Evolutionary conservation across 1,140 invertebrate genomes (phyloP), one percentile per base, ranked within the genome.

Genomic region (Chironomus striatipennis): DNA sequence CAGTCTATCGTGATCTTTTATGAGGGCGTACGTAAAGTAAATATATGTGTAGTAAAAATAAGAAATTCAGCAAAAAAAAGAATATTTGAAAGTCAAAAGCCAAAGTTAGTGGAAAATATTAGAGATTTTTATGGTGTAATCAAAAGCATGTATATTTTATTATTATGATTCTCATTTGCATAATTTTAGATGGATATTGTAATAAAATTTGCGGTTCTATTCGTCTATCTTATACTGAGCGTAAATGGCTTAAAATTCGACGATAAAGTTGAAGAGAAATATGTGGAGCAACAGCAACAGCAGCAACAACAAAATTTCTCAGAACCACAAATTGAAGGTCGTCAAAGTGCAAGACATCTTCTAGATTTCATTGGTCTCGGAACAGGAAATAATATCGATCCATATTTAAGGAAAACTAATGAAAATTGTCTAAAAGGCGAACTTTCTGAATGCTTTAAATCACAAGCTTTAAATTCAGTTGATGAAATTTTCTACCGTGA

Each of bases 371-470:
- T 93, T 24, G 91, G 91, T 7, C 80, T 93, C 17, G 89, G 89
- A 5, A 88, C 88, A 0, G 88, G 88, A 42, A 85, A 85, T 73
- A 86, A 92, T 75, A 86, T 89, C 7, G 91, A 93, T 83, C 90
- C 91, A 0, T 93, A 91, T 80, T 81, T 92, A 76, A 87, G 90
- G 17, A 87, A 86, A 77, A 85, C 88, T 0, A 92, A 92, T 72
- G 83, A 88, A 75, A 88, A 86, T 74, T 93, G 91, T 77, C 79
- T 92, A 57, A 88, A 85, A 76, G 91, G 91, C 0, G 91, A 93
- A 79, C 83, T 93, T 1, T 89, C 90, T 1, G 91, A 93, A 78
- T 93, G 91, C 79, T 93, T 93, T 78, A 93, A 93, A 79, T 91
- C 89, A 0, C 86, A 89, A 76, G 90, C 91, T 0, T 79, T 93